phyloP scores from a whole-genome alignment of 2,113 vertebrate species.

The Proteles cristata region DNA sequence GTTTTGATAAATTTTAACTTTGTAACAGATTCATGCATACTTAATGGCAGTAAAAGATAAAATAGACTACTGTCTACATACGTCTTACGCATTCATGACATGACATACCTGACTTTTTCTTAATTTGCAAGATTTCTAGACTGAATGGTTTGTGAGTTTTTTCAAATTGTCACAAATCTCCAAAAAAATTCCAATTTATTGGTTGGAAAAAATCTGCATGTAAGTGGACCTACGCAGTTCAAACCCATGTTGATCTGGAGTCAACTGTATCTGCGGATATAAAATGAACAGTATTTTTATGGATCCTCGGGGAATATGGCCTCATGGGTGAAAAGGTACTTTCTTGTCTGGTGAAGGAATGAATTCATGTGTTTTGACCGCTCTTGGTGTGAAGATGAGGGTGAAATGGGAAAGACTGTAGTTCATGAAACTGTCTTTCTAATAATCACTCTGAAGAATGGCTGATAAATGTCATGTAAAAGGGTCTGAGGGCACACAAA shows the following conservation, averaged over 20 bases:
- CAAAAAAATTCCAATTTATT: neutral
- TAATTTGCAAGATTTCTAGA: neutral
- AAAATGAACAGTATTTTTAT: neutral
- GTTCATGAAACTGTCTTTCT: neutral
- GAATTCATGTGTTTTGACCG: neutral
- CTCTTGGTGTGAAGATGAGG: neutral
- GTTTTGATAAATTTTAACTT: neutral
- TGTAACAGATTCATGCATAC: neutral
- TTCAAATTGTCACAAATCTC: neutral
- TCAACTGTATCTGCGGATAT: neutral
- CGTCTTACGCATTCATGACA: neutral
- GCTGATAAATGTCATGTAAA: neutral
- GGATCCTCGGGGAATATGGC: neutral
- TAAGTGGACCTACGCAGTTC: neutral
- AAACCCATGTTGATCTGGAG: neutral
- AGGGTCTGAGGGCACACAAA: neutral
- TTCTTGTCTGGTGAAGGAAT: neutral
- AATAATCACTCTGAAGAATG: neutral
- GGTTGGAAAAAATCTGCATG: neutral
- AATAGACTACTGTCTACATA: neutral
- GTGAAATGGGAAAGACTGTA: neutral
- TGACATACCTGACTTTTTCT: neutral
- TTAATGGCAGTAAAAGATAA: neutral
- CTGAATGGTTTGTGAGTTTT: neutral
- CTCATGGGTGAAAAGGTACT: neutral